Base-by-base conservation (phyloP, 2,888 invertebrate species). In the Zhengitettix transpicula region DNA sequence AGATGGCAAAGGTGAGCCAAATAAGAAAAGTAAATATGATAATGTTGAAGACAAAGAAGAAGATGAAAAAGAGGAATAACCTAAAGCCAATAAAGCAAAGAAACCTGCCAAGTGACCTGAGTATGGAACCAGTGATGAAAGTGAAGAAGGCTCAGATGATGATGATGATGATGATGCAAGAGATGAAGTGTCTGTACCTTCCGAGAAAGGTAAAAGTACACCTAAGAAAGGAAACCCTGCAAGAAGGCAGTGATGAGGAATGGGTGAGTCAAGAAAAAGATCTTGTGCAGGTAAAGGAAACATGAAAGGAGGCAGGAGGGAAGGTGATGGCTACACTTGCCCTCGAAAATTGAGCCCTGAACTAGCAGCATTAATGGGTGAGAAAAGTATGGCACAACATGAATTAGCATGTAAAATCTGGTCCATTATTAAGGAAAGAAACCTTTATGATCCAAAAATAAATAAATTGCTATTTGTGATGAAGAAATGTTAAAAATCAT, bases 391-490 rank as follows among this genome's bases (percentile, higher is more conserved):
- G 83, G 86, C 93, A 0, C 82, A 93, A 10, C 91, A 92, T 69
- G 92, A 91, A 69, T 88, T 94, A 0, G 92, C 93, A 54, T 92
- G 89, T 72, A 85, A 88, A 66, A 83, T 94, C 52, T 94, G 93
- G 93, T 82, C 85, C 40, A 84, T 93, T 67, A 90, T 93, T 68
- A 93, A 92, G 70, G 89, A 92, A 71, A 83, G 87, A 65, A 85
- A 93, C 69, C 79, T 94, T 15, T 89, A 87, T 68, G 96, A 96
- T 71, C 95, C 94, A 92, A 89, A 69, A 95, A 96, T 74, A 93
- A 90, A 74, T 94, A 94, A 74, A 96, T 83, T 70, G 94, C 95
- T 65, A 88, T 95, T 68, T 95, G 95, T 74, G 94, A 96, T 71
- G 91, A 89, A 59, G 88, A 93, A 58, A 76, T 96, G 52, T 77